Conservation (phyloP, 2,797 vertebrate genomes). For the Sebastes reedi region DNA sequence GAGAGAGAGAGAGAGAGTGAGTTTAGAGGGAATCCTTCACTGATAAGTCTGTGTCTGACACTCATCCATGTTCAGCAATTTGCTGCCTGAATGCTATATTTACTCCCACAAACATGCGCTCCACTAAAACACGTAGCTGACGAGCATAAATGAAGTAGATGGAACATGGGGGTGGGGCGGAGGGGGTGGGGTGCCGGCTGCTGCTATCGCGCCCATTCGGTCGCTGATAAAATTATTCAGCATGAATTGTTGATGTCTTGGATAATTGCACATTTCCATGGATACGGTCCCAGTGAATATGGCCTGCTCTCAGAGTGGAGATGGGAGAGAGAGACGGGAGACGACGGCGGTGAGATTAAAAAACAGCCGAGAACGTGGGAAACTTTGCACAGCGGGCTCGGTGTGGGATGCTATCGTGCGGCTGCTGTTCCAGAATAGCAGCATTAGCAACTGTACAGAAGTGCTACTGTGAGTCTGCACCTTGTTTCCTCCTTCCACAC, state of each 20-base stretch:
- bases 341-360: conserved; percentile 27
- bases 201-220: conserved; percentile 24
- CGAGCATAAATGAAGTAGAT: conserved; percentile 43
- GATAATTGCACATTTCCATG: conserved; percentile 79
- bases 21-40: conserved; percentile 13
- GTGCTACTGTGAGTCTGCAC: not conserved
- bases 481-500: not conserved
- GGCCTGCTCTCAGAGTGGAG: conserved; percentile 50
- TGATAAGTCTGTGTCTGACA: conserved; percentile 24
- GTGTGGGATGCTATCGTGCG: conserved; percentile 14
- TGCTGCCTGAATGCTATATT: conserved; percentile 40
- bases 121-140: conserved; percentile 13
- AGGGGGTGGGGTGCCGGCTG: not conserved
- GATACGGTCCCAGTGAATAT: conserved; percentile 48
- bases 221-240: conserved; percentile 73
- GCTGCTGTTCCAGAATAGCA: conserved; percentile 12
- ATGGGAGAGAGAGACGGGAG: conserved; percentile 36
- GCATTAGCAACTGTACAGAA: conserved; percentile 4
- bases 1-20: not conserved
- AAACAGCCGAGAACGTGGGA: conserved; percentile 21
- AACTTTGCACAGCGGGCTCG: conserved; percentile 46
- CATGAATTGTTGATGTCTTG: conserved; percentile 73
- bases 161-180: not conserved
- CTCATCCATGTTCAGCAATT: conserved; percentile 13
- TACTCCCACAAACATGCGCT: conserved; percentile 34